Conservation (phyloP, 92 coral and sea anemone genomes). For the Porites rus region DNA sequence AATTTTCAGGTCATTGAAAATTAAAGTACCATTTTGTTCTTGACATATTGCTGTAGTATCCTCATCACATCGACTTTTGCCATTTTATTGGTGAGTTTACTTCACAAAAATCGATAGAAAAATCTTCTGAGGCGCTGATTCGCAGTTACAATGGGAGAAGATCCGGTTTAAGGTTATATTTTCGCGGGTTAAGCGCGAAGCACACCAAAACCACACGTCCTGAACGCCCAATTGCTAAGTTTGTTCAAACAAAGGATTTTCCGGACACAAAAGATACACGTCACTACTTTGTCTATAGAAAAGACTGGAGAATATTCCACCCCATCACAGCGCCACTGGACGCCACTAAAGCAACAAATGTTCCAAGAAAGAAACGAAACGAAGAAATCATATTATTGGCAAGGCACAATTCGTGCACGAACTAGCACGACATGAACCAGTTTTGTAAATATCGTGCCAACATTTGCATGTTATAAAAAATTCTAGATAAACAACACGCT, state of each 20-base stretch:
- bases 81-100: conserved; percentile 16
- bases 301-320: not conserved
- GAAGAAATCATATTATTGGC: not conserved
- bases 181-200: not conserved
- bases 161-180: not conserved
- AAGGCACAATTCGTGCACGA: not conserved
- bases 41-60: conserved; percentile 45
- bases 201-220: not conserved
- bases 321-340: not conserved
- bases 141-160: not conserved
- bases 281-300: conserved; percentile 8
- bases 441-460: not conserved
- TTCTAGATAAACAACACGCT: not conserved
- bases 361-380: not conserved
- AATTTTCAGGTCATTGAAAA: not conserved
- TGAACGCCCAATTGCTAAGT: not conserved
- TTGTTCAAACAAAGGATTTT: conserved; percentile 17
- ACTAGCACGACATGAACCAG: too few relatives aligned
- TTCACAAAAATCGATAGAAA: not conserved
- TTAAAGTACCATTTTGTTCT: conserved; percentile 44
- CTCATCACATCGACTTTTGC: conserved; percentile 63
- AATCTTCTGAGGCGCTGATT: not conserved
- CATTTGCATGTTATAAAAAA: conserved; percentile 17
- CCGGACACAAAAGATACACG: not conserved
- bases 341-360: not conserved